These are phyloP conservation scores for Stenoptilia bipunctidactyla DNA, from an alignment of 2,888 invertebrate genomes.

Conservation along the genomic window DNA sequence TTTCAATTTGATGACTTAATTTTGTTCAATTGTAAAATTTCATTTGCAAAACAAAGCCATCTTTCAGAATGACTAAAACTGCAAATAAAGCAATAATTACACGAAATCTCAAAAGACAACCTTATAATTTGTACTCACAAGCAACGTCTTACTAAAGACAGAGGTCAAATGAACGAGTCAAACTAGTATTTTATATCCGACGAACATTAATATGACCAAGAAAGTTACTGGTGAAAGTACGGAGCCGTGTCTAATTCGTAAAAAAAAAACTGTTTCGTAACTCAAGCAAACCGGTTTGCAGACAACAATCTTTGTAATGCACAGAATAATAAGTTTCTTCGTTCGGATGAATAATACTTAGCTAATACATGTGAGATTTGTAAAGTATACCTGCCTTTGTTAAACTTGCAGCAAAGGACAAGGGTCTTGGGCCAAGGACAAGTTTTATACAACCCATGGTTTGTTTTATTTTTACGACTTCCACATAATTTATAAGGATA, in stretches of 20 bases:
- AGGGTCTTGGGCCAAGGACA: slow-evolving; percentile 22
- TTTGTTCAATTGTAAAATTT: too few species aligned
- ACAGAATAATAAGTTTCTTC: slow-evolving; percentile 30
- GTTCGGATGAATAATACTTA: slow-evolving; percentile 32
- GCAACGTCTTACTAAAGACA: slow-evolving; percentile 9
- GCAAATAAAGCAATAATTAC: too few species aligned
- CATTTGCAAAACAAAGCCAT: too few species aligned
- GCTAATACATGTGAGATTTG: slow-evolving; percentile 28
- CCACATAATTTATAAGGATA: too few species aligned
- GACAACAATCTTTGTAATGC: slow-evolving; percentile 28
- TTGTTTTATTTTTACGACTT: neutral
- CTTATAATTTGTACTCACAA: neutral
- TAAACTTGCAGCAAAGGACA: slow-evolving; percentile 24
- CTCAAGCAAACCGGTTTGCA: slow-evolving; percentile 48
- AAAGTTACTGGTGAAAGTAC: slow-evolving; percentile 62
- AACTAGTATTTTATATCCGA: slow-evolving; percentile 34
- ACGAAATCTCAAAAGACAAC: neutral
- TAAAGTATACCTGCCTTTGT: slow-evolving; percentile 37
- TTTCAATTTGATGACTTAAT: too few species aligned
- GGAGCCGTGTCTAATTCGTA: slow-evolving; percentile 42
- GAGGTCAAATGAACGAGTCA: slow-evolving; percentile 45
- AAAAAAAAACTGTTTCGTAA: slow-evolving; percentile 54
- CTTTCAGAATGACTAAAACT: too few species aligned
- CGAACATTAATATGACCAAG: slow-evolving; percentile 33
- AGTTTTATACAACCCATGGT: slow-evolving; percentile 3